Base-by-base conservation (phyloP, 1,140 invertebrate species). In the Belonocnema kinseyi region DNA sequence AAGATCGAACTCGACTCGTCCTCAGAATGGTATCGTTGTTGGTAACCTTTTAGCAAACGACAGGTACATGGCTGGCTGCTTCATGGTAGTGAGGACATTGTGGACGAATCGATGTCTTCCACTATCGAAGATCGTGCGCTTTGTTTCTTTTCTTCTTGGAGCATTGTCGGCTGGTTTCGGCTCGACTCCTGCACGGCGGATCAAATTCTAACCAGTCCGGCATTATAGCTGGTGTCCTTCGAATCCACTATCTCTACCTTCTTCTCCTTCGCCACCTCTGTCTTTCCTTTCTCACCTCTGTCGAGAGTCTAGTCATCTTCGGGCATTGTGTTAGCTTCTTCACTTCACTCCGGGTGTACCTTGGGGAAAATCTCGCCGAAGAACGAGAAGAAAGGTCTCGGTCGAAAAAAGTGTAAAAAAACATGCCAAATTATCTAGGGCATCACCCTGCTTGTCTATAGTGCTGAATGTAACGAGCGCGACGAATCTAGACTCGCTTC, bases 181-280 rank as follows among this genome's bases (percentile, higher is more conserved):
- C 86, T 89, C 86, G 88, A 88, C 88, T 90, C 83, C 81, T 81
- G 79, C 77, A 80, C 85, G 86, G 83, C 87, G 87, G 89, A 91
- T 91, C 89, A 90, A 90, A 91, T 91, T 91, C 87, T 90, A 91
- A 90, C 89, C 89, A 90, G 89, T 90, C 83, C 85, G 83, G 86
- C 86, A 89, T 90, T 90, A 89, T 90, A 90, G 89, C 86, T 79
- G 85, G 79, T 89, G 90, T 90, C 89, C 90, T 90, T 90, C 89
- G 80, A 79, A 80, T 84, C 76, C 80, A 85, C 79, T 71, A 74
- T 79, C 76, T 82, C 70, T 46, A 19, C 83, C 79, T 77, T 75
- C 77, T 54, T 70, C 26, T 66, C 52, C 72, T 72, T 77, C 71
- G 74, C 76, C 81, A 50, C 61, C 76, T 75, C 77, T 58, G 66